A percentile compares a stretch with the other conserved stretches of the same genome.
phyloP scores from a whole-genome alignment of 2,888 invertebrate genomes.

The Melikaiella ostensackeni region DNA sequence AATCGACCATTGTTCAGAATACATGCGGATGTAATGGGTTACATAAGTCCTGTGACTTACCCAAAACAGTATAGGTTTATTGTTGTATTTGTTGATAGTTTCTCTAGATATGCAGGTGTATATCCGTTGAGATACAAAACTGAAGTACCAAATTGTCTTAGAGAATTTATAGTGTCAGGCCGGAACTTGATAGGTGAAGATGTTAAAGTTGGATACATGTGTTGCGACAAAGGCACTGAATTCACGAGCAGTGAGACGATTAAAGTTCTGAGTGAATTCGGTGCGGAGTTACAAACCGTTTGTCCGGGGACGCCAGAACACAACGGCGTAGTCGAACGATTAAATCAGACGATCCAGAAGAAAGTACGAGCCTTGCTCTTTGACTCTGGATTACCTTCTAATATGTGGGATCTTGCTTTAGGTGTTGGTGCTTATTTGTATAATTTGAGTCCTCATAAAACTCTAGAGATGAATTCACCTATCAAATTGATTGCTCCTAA shows the following conservation, averaged over 20 bases:
- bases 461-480: background rate
- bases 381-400: constrained; percentile 23
- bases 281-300: background rate
- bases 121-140: background rate
- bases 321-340: constrained; percentile 45
- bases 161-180: background rate
- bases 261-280: constrained; percentile 6
- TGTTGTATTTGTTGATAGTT: constrained; percentile 12
- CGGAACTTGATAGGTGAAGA: background rate
- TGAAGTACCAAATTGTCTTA: background rate
- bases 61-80: constrained; percentile 13
- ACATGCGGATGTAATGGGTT: constrained; percentile 21
- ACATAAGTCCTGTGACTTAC: constrained; percentile 1
- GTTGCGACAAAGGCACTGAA: constrained; percentile 40
- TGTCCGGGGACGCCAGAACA: constrained; percentile 48
- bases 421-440: background rate
- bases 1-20: background rate
- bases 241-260: constrained; percentile 27
- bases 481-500: background rate
- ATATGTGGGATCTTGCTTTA: constrained; percentile 26
- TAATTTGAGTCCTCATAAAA: constrained; percentile 28
- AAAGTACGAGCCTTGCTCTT: constrained; percentile 17
- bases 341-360: constrained; percentile 28
- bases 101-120: background rate
- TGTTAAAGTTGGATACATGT: constrained; percentile 29